Evolutionary conservation across 2,113 vertebrate species (phyloP).

Genomic region (Ia io): DNA sequence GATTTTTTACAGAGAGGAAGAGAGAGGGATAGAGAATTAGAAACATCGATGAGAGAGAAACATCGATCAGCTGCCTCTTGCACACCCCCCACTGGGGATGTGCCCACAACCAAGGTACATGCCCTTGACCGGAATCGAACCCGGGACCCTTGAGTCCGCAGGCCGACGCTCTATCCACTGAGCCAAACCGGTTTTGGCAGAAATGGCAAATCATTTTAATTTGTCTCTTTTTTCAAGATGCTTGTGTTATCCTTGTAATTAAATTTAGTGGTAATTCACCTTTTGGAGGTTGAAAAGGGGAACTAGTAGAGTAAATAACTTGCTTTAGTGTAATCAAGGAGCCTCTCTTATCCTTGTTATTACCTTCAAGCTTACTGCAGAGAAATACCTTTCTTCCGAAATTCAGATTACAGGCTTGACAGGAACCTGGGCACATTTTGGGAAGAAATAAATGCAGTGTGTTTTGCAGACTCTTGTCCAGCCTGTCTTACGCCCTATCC

Average conservation of each 20-base stretch:
- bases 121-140: too few species aligned
- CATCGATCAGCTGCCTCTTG: too few species aligned
- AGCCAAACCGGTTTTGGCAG: too few species aligned
- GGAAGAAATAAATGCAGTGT: background rate
- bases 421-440: background rate
- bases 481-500: background rate
- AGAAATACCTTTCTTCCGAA: background rate
- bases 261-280: background rate
- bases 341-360: background rate
- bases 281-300: background rate
- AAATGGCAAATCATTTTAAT: conserved; percentile 3
- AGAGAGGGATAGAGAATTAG: too few species aligned
- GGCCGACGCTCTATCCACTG: too few species aligned
- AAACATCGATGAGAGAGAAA: too few species aligned
- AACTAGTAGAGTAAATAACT: background rate
- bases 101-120: too few species aligned
- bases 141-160: too few species aligned
- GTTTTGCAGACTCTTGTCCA: background rate
- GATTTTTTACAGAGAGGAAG: too few species aligned
- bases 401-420: background rate
- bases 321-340: background rate
- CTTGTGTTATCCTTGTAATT: background rate
- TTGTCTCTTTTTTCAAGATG: conserved; percentile 4
- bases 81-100: too few species aligned
- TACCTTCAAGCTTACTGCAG: background rate